phyloP scores from a whole-genome alignment of 2,797 vertebrate genomes.

The Loris lydekkerianus region DNA sequence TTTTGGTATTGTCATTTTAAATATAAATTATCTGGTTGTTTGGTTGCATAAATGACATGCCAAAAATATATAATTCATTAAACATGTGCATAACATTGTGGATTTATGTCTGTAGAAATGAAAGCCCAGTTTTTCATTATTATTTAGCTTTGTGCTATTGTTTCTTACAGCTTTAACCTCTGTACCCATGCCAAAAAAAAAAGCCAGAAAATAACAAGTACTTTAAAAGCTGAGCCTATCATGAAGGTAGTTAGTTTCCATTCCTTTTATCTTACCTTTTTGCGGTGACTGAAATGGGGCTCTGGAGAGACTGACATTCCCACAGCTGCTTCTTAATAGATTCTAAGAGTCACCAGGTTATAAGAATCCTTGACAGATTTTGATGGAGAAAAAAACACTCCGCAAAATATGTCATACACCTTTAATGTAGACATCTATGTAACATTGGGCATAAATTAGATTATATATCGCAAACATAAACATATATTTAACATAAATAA shows the following conservation, averaged over 20 bases:
- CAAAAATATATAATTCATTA: constrained; percentile 27
- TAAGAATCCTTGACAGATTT: constrained; percentile 52
- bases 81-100: constrained; percentile 33
- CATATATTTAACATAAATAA: not conserved
- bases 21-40: not conserved
- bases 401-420: not conserved
- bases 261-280: constrained; percentile 60
- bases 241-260: not conserved
- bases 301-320: constrained; percentile 30
- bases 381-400: not conserved
- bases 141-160: not conserved
- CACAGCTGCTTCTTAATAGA: constrained; percentile 49
- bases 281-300: constrained; percentile 26
- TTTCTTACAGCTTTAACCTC: constrained; percentile 52
- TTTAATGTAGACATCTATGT: not conserved
- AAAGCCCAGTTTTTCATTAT: constrained; percentile 30
- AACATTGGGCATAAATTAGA: not conserved
- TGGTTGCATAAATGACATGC: not conserved
- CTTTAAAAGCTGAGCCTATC: constrained; percentile 59
- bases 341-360: not conserved
- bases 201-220: not conserved
- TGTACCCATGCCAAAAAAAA: not conserved
- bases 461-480: not conserved
- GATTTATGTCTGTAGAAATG: constrained; percentile 60
- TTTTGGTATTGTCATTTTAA: constrained; percentile 40